Conservation (phyloP, 2,888 invertebrate species). For the Druceiella hillmani region DNA sequence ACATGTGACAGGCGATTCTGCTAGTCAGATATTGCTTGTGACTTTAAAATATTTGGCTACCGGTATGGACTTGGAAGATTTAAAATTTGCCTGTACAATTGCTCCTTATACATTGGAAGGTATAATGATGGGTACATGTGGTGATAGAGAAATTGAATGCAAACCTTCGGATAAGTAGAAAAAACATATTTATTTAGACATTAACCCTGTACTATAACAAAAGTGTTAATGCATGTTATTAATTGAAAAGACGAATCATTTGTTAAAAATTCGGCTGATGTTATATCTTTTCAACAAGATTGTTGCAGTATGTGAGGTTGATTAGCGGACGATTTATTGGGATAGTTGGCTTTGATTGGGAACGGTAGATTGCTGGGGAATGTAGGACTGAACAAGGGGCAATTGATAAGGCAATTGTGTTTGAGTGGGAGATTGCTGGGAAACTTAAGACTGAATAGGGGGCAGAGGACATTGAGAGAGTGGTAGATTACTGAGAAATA, state of each 20-base stretch:
- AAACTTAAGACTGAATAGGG: background rate
- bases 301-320: background rate
- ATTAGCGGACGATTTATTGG: background rate
- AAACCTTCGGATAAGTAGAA: background rate
- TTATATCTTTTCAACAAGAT: background rate
- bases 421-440: background rate
- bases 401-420: background rate
- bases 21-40: background rate
- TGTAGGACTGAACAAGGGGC: constrained; percentile 1
- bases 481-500: background rate
- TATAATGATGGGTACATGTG: background rate
- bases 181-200: background rate
- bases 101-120: constrained; percentile 1
- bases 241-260: background rate
- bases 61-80: constrained; percentile 1
- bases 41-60: background rate
- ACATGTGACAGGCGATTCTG: background rate
- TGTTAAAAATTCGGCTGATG: background rate
- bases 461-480: background rate
- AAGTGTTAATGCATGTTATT: background rate
- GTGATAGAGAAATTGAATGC: background rate
- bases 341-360: background rate
- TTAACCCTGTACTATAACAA: background rate
- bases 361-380: background rate
- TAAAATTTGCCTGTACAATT: background rate